Base-by-base conservation (phyloP, 2,888 invertebrate species). In the Hoplodrina blanda region DNA sequence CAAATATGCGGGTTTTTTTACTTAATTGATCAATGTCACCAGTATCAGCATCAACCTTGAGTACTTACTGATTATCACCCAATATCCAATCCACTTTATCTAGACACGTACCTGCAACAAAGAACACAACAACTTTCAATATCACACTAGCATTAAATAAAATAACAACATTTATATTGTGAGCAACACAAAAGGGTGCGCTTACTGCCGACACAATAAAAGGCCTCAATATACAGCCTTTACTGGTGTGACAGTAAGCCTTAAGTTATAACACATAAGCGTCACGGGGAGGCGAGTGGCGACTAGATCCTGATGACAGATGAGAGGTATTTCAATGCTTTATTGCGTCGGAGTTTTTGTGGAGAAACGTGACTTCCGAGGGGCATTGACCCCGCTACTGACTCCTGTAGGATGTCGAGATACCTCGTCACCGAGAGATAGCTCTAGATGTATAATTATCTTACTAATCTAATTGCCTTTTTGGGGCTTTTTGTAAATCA, bases 71-170 rank as follows among this genome's bases (percentile, higher is more conserved):
- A 76, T 67, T 41, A 73, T 72, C 46, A 52, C 6, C 62, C 62
- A 55, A 68, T 63, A 64, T 65, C 62, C 68, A 73, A 78, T 75
- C 67, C 73, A 71, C 76, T 68, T 81, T 66, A 73, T 77, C 73
- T 73, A 81, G 83, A 82, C 83, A 90, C 92, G 85, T 86, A 95
- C 94, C 94, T 94, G 95, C 65, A 94, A 94, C 92, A 94, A 95
- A 89, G 79, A 89, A 85, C 87, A 87, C 67, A 78, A 76, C 59
- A 67, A 71, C 55, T 70, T 73, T 73, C 62, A 74, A 90, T 88
- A 89, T 87, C 87, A 89, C 87, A 87, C 60, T 56, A 69, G 87
- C 75, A 78, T 74, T 85, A 50, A 73, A 80, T 78, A 77, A 69
- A 67, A 61, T 76, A 70, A 80, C 87, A 86, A 84, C 86, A 89